phyloP scores from a whole-genome alignment of 2,797 vertebrate species.

The Oreochromis mossambicus region DNA sequence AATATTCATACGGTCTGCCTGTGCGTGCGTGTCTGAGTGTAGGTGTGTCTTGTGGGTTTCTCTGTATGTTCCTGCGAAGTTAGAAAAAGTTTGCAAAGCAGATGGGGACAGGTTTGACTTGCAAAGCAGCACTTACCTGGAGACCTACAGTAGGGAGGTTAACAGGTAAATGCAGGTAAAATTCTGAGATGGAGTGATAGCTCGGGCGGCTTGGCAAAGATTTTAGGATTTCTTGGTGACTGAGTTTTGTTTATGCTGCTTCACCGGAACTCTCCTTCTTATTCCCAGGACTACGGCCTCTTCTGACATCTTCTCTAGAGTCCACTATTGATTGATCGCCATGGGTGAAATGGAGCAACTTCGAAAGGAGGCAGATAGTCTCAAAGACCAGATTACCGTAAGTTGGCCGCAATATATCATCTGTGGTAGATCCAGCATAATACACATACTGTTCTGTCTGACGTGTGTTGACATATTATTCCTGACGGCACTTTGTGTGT shows the following conservation, averaged over 20 bases:
- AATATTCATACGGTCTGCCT: conserved; percentile 37
- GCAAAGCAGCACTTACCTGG: conserved; percentile 71
- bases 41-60: conserved; percentile 26
- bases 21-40: neutral
- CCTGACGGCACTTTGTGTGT: neutral
- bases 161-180: conserved; percentile 26
- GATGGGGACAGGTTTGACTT: conserved; percentile 76
- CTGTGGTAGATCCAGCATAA: neutral
- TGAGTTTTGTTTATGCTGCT: neutral
- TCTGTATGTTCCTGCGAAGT: conserved; percentile 27
- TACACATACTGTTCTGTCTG: neutral
- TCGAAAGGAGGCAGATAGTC: conserved; percentile 90
- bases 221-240: neutral
- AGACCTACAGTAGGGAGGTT: conserved; percentile 12
- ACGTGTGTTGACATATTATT: neutral
- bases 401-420: conserved; percentile 70
- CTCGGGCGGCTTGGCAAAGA: neutral
- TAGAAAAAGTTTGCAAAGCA: conserved; percentile 77
- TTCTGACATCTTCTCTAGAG: conserved; percentile 52
- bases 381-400: conserved; percentile 97
- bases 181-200: neutral
- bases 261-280: neutral
- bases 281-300: conserved; percentile 44
- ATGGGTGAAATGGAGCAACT: conserved; percentile 97
- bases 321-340: conserved; percentile 54